These are phyloP conservation scores for Pheosia tremula DNA, from an alignment of 2,888 invertebrate species.

Conservation along the genomic window DNA sequence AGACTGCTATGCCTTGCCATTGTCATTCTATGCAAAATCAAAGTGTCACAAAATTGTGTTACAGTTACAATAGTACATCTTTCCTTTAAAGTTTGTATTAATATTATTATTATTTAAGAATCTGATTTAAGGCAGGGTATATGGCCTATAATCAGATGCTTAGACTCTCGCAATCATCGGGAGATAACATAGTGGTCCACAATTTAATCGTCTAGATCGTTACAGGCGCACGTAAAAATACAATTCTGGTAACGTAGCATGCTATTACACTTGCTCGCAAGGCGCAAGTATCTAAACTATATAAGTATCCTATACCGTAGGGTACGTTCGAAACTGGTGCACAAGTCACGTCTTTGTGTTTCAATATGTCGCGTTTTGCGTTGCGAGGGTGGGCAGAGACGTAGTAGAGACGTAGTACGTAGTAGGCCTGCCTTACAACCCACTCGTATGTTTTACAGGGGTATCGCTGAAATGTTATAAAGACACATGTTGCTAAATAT, in stretches of 20 bases:
- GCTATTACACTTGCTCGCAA: neutral
- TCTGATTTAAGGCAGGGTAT: too few relatives aligned
- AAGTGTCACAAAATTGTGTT: too few relatives aligned
- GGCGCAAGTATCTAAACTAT: neutral
- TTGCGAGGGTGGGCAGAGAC: slow-evolving; percentile 6
- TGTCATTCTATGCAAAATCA: neutral
- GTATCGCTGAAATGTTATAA: neutral
- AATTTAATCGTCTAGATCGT: too few relatives aligned
- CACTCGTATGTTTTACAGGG: neutral
- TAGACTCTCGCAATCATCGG: too few relatives aligned
- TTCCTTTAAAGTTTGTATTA: too few relatives aligned
- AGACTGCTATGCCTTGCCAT: neutral
- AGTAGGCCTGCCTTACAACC: slow-evolving; percentile 4
- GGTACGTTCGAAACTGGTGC: slow-evolving; percentile 24
- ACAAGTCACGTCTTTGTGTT: slow-evolving; percentile 43
- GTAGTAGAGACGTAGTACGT: too few relatives aligned
- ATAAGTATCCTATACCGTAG: neutral
- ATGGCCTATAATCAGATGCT: too few relatives aligned
- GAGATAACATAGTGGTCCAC: too few relatives aligned
- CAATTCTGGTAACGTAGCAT: too few relatives aligned
- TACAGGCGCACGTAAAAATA: too few relatives aligned
- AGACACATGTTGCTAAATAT: neutral
- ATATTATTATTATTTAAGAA: too few relatives aligned
- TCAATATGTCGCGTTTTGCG: slow-evolving; percentile 41
- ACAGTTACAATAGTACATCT: too few relatives aligned